Evolutionary conservation across 2,797 vertebrate genomes (phyloP).

Genomic region (Hafferia zeledoni): DNA sequence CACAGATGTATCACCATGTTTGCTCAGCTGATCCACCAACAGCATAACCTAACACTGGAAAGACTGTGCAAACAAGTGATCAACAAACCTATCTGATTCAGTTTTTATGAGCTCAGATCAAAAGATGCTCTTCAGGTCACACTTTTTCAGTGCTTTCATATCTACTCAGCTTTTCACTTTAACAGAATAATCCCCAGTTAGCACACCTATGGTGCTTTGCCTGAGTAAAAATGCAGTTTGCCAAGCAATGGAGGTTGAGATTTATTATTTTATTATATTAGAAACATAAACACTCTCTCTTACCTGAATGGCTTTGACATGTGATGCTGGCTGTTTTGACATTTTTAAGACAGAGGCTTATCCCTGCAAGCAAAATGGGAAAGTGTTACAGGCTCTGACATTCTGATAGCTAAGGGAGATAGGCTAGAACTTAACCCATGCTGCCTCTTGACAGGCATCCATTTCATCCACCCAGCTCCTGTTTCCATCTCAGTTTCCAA

Average conservation of each 20-base stretch:
- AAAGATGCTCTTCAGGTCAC: conserved; percentile 29
- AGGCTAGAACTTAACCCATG: conserved; percentile 74
- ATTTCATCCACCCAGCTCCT: conserved; percentile 82
- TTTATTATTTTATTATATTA: conserved; percentile 31
- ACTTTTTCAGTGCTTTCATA: conserved; percentile 10
- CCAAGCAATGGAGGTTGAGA: not conserved
- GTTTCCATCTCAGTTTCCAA: conserved; percentile 83
- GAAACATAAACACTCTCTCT: conserved; percentile 72
- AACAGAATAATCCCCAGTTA: conserved; percentile 26
- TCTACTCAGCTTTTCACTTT: not conserved
- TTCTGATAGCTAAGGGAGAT: conserved; percentile 75
- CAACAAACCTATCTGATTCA: not conserved
- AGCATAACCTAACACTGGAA: not conserved
- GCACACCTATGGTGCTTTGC: not conserved
- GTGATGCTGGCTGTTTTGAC: conserved; percentile 93
- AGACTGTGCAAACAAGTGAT: not conserved
- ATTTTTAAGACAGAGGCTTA: conserved; percentile 83
- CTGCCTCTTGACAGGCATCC: conserved; percentile 72
- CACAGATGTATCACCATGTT: not conserved
- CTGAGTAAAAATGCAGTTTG: conserved; percentile 8
- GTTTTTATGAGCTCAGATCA: not conserved
- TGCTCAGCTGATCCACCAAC: not conserved
- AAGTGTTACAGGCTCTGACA: conserved; percentile 77
- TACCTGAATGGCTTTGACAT: conserved; percentile 98
- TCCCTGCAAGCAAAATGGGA: conserved; percentile 82